A percentile compares a stretch with the other conserved stretches of the same genome.
Evolutionary conservation across 1,140 invertebrate genomes (phyloP).

Genomic region (Lanistes nyassanus): DNA sequence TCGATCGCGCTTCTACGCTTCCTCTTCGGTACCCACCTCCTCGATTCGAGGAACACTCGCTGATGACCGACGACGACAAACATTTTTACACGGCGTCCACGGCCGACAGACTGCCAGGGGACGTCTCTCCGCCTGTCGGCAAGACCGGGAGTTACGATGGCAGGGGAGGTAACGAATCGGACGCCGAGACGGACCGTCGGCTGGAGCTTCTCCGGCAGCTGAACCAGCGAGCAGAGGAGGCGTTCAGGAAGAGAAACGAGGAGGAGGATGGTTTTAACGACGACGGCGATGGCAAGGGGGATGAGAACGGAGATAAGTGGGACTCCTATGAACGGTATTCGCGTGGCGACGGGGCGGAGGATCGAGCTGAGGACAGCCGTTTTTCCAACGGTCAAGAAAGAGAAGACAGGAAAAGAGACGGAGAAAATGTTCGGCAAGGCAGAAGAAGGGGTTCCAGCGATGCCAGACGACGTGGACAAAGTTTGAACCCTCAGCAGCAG

Average conservation of each 20-base stretch:
- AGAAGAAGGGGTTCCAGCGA: background rate
- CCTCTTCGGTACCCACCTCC: no score
- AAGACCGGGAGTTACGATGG: background rate
- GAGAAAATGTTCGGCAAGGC: background rate
- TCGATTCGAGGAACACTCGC: no score
- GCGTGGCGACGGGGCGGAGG: no score
- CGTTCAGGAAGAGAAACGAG: background rate
- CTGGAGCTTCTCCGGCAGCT: slow-evolving; percentile 11
- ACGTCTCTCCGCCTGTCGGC: no score
- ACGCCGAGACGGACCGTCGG: background rate
- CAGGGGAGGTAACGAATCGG: background rate
- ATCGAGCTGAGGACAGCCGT: no score
- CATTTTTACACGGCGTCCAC: no score
- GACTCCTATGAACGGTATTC: no score
- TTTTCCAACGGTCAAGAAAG: background rate
- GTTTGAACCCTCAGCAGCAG: background rate
- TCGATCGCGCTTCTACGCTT: no score
- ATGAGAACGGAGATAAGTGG: no score
- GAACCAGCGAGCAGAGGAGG: background rate
- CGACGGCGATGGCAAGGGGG: background rate
- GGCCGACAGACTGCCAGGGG: background rate
- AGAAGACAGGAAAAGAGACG: background rate
- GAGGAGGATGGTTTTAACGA: background rate
- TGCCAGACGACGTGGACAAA: background rate
- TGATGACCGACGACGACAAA: no score